Percentiles rank a stretch among this genome's conserved stretches.
Conservation (phyloP, 2,888 invertebrate genomes). For the Thyatira batis region DNA sequence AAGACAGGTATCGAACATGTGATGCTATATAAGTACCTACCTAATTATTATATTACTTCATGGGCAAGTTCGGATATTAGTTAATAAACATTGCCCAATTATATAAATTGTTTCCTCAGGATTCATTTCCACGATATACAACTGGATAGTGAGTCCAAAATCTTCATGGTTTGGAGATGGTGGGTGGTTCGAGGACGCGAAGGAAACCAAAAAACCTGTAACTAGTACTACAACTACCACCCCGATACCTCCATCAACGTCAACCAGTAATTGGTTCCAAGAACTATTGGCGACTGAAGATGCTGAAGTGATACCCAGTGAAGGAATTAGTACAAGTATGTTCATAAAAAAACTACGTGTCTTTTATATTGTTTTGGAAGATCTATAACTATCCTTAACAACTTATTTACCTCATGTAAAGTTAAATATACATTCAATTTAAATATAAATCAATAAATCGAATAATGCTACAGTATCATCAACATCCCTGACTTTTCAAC, state of each 20-base stretch:
- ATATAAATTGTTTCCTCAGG: slow-evolving; percentile 44
- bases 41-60: too few relatives aligned
- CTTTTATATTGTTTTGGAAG: too few relatives aligned
- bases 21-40: too few relatives aligned
- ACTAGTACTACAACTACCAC: slow-evolving; percentile 55
- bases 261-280: slow-evolving; percentile 68
- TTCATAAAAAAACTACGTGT: too few relatives aligned
- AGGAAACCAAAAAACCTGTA: slow-evolving; percentile 34
- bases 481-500: slow-evolving; percentile 12
- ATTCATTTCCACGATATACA: slow-evolving; percentile 58
- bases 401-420: too few relatives aligned
- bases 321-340: slow-evolving; percentile 32
- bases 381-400: too few relatives aligned
- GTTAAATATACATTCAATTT: too few relatives aligned
- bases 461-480: slow-evolving; percentile 14
- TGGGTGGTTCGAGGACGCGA: slow-evolving; percentile 68
- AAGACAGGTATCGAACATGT: too few relatives aligned
- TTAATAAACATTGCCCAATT: too few relatives aligned
- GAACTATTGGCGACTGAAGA: slow-evolving; percentile 68
- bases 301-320: slow-evolving; percentile 38
- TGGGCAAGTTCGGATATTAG: too few relatives aligned
- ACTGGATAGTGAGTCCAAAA: slow-evolving; percentile 58
- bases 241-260: slow-evolving; percentile 43
- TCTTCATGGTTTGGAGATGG: slow-evolving; percentile 70
- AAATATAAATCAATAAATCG: slow-evolving; percentile 3